These are phyloP conservation scores for Orchestes rusci DNA, from an alignment of 2,888 invertebrate genomes.

Conservation along the genomic window DNA sequence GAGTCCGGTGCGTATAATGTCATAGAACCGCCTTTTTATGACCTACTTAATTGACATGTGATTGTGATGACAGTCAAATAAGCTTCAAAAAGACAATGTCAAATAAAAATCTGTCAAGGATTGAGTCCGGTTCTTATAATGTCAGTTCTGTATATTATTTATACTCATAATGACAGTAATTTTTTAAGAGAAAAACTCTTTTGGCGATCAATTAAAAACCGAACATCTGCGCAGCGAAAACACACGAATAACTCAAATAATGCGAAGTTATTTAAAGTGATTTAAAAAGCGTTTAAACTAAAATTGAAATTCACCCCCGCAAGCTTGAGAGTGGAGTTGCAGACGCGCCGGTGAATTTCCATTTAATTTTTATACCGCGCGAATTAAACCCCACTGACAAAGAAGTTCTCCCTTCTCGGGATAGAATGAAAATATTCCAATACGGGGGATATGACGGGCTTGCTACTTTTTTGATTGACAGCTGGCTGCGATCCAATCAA, in stretches of 20 bases:
- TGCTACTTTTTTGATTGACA: constrained; percentile 23
- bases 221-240: too few species aligned
- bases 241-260: constrained; percentile 25
- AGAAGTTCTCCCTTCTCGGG: constrained; percentile 25
- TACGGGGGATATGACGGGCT: constrained; percentile 34
- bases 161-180: too few species aligned
- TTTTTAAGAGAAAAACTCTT: too few species aligned
- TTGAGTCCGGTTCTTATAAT: too few species aligned
- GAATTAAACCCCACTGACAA: constrained; percentile 34
- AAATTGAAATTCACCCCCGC: constrained; percentile 43
- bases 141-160: too few species aligned
- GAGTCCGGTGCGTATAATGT: too few species aligned
- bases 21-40: too few species aligned
- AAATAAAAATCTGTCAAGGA: too few species aligned
- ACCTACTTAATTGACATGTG: too few species aligned
- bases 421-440: constrained; percentile 45
- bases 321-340: constrained; percentile 17
- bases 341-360: constrained; percentile 32
- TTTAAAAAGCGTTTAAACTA: constrained; percentile 46
- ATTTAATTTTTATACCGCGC: constrained; percentile 44
- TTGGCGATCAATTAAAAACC: too few species aligned
- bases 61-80: too few species aligned
- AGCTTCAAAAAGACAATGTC: too few species aligned
- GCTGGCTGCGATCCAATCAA: constrained; percentile 21
- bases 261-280: constrained; percentile 38